These are phyloP conservation scores for Neodon shergylaensis DNA, from an alignment of 2,113 vertebrate genomes.

Conservation along the genomic window DNA sequence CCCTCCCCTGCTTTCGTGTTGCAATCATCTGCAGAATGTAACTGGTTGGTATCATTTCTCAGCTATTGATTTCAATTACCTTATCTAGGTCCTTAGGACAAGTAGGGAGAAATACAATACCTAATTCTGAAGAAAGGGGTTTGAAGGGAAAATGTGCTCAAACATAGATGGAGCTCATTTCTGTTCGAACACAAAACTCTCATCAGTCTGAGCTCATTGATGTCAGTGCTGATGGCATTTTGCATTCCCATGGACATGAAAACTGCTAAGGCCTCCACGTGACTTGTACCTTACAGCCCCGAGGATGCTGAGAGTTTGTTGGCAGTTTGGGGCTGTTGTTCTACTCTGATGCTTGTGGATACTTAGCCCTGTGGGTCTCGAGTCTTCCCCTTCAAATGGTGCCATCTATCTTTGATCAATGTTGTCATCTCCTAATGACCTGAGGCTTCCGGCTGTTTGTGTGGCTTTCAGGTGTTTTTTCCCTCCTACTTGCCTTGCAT, in stretches of 20 bases:
- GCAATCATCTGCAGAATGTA: neutral
- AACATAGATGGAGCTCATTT: neutral
- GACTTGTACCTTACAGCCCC: neutral
- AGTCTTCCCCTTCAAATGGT: conserved; percentile 57
- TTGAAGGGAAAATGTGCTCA: conserved; percentile 44
- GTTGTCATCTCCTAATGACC: conserved; percentile 51
- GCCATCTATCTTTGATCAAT: conserved; percentile 56
- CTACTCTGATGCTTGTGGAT: conserved; percentile 28
- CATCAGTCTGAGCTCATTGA: neutral
- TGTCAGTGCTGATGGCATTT: neutral
- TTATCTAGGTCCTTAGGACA: conserved; percentile 61
- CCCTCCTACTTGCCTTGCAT: conserved; percentile 57
- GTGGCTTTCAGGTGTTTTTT: neutral
- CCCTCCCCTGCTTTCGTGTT: neutral
- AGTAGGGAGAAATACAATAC: conserved; percentile 56
- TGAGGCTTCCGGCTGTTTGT: conserved; percentile 7
- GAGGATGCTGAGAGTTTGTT: conserved; percentile 18
- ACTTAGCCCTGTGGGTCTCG: neutral
- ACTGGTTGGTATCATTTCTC: conserved; percentile 62
- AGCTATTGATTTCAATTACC: conserved; percentile 71
- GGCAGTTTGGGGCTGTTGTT: neutral
- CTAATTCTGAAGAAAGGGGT: conserved; percentile 5
- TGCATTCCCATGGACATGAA: neutral
- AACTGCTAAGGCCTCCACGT: neutral
- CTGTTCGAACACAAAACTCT: conserved; percentile 15